Conservation (phyloP, 2,888 invertebrate species). For the Apomyelois bistriatella region DNA sequence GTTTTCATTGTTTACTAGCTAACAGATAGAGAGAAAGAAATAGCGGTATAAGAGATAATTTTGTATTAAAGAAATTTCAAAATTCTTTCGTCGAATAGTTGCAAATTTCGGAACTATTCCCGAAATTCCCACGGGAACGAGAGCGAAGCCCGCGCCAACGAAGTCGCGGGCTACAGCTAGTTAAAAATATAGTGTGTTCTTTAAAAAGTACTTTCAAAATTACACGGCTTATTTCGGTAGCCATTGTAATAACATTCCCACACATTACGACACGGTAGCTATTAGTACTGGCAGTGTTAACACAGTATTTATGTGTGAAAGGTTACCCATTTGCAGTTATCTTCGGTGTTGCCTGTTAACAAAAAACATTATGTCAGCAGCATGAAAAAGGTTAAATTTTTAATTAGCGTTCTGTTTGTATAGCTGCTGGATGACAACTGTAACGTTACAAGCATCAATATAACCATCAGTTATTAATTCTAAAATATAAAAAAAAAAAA, state of each 20-base stretch:
- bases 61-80: too few relatives aligned
- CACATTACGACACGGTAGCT: neutral
- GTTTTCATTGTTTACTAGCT: neutral
- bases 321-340: neutral
- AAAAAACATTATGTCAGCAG: neutral
- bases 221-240: neutral
- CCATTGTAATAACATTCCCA: neutral
- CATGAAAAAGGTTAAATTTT: neutral
- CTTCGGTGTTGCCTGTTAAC: neutral
- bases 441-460: too few relatives aligned
- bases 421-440: too few relatives aligned
- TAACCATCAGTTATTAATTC: too few relatives aligned
- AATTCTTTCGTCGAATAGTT: too few relatives aligned
- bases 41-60: too few relatives aligned
- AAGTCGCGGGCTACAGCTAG: neutral
- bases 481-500: too few relatives aligned
- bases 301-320: neutral
- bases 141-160: too few relatives aligned
- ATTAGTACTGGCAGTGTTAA: neutral
- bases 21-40: too few relatives aligned
- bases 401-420: too few relatives aligned
- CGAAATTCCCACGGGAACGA: too few relatives aligned
- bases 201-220: neutral
- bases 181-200: neutral
- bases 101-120: too few relatives aligned